These are phyloP conservation scores for Drosophila bunnanda DNA, from an alignment of 2,888 invertebrate genomes.

Conservation along the genomic window DNA sequence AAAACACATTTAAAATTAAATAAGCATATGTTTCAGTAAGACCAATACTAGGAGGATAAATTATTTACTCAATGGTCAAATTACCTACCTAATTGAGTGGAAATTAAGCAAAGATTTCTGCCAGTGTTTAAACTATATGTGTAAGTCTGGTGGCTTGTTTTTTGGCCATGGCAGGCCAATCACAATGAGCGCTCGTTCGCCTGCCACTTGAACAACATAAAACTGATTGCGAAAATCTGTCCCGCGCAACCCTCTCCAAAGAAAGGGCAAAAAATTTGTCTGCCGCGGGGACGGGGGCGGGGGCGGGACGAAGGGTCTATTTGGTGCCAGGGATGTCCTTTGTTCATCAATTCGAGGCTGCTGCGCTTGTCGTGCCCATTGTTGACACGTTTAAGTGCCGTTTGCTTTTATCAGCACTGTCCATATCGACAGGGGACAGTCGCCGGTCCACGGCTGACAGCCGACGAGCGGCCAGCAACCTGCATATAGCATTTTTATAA, in stretches of 20 bases:
- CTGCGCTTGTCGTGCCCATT: slow-evolving; percentile 74
- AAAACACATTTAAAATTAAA: neutral
- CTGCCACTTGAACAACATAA: slow-evolving; percentile 77
- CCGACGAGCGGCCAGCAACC: slow-evolving; percentile 43
- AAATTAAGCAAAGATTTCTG: neutral
- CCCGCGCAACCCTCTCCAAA: slow-evolving; percentile 46
- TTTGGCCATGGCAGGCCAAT: slow-evolving; percentile 55
- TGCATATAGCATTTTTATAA: slow-evolving; percentile 75
- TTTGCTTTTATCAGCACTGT: slow-evolving; percentile 74
- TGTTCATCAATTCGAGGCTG: slow-evolving; percentile 70
- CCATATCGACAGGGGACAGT: slow-evolving; percentile 51
- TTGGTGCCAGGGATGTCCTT: slow-evolving; percentile 45
- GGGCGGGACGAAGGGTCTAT: slow-evolving; percentile 1
- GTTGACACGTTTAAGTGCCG: slow-evolving; percentile 80
- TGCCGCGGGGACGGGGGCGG: neutral
- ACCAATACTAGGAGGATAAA: rapidly evolving
- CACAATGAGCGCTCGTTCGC: slow-evolving; percentile 63
- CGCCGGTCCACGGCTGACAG: slow-evolving; percentile 1
- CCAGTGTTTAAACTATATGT: slow-evolving; percentile 14
- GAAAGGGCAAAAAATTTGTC: slow-evolving; percentile 24
- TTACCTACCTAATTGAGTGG: neutral
- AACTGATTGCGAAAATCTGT: slow-evolving; percentile 80
- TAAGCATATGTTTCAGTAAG: neutral
- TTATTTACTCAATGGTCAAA: rapidly evolving
- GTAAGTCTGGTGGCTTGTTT: slow-evolving; percentile 29